These are phyloP conservation scores for Lasioglossum oenotherae DNA, from an alignment of 2,888 invertebrate species.

Conservation along the genomic window DNA sequence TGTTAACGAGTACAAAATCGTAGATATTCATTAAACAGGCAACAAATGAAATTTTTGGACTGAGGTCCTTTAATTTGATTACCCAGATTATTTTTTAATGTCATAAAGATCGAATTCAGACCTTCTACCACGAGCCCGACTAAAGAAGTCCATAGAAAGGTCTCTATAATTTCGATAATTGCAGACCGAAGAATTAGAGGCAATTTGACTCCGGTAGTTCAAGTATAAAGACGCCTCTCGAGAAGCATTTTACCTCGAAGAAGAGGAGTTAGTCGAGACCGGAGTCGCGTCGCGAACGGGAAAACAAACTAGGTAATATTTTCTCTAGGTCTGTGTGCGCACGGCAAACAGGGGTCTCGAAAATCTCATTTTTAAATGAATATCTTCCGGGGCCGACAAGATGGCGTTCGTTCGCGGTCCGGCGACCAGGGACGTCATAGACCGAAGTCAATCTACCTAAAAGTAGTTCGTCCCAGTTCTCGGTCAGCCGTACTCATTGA, in stretches of 20 bases:
- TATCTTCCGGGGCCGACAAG: not conserved
- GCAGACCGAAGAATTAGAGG: not conserved
- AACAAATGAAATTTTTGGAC: too few relatives aligned
- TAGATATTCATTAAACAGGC: too few relatives aligned
- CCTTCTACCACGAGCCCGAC: too few relatives aligned
- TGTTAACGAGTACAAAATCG: too few relatives aligned
- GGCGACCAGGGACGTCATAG: not conserved
- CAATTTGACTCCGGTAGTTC: not conserved
- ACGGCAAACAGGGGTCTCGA: not conserved
- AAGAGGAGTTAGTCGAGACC: not conserved
- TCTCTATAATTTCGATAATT: not conserved
- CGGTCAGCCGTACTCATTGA: not conserved
- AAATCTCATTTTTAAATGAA: conserved; percentile 29
- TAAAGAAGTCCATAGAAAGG: too few relatives aligned
- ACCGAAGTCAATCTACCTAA: conserved; percentile 39
- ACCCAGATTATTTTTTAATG: too few relatives aligned
- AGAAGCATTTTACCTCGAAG: not conserved
- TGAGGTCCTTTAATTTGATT: too few relatives aligned
- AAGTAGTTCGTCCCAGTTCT: conserved; percentile 56
- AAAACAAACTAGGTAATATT: not conserved
- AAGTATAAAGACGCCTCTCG: not conserved
- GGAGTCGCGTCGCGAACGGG: not conserved
- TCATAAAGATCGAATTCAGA: too few relatives aligned
- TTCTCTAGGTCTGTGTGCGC: not conserved
- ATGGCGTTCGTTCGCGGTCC: conserved; percentile 1